Base-by-base conservation (phyloP, 2,797 vertebrate species). In the Hypotaenidia okinawae region DNA sequence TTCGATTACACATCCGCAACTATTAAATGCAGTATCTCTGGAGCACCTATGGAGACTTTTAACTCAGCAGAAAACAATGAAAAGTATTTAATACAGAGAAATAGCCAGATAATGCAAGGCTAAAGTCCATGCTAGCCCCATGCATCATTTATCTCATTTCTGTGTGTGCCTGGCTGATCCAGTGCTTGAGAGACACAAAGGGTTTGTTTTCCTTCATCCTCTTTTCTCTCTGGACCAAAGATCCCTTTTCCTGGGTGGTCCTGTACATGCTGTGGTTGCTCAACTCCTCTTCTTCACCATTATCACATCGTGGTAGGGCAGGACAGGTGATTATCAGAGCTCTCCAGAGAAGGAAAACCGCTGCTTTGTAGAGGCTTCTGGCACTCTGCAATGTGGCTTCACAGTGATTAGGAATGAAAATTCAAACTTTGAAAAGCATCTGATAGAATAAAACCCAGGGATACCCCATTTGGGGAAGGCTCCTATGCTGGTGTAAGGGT, bases 1-100 rank as follows among this genome's bases (percentile, higher is more conserved):
- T 82, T 97, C 21, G 55, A 89, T 94, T 86, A 16, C 82, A 73
- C 90, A 76, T 89, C 94, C 95, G 59, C 52, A 86, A 11, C 94
- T 87, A 52, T 89, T 95, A 90, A 89, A 82, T 25, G 49, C 24
- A 47, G 74, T 13, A 76, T 49, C 87, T 87, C 61, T 10, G 5
- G 22, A 81, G 93, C 35, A 54, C 62, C 88, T 58, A 52, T 9
- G 79, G 9, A 69, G 67, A 64, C 82, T 75, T 81, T 78, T 5
- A 77, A 57, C 82, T 91, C 77, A 58, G 93, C 77, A 78, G 63
- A 92, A 96, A 80, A 90, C 47, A 47, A 45, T 22, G 82, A 18
- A 2, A 70, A 70, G 45, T 58, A 28, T 83, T 95, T 91, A 96
- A 88, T 55, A 16, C 19, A 19, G 81, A 70, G 72, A 74, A 62